These are phyloP conservation scores for Drosophila mettleri DNA, from an alignment of 2,888 invertebrate species.

Conservation along the genomic window DNA sequence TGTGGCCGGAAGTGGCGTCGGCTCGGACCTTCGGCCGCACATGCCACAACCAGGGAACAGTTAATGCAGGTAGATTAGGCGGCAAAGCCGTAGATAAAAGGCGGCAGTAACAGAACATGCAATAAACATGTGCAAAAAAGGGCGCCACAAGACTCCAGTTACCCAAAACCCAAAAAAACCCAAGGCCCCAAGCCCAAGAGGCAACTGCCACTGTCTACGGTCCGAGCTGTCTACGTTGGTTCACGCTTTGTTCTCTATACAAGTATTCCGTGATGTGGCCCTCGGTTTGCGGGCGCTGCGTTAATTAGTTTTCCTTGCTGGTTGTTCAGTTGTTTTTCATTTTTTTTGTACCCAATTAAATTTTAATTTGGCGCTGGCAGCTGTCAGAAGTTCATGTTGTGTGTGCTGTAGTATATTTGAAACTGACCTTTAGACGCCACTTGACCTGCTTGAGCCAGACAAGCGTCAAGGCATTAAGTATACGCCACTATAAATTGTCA, in stretches of 20 bases:
- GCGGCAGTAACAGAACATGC: slow-evolving; percentile 59
- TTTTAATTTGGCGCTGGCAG: slow-evolving; percentile 58
- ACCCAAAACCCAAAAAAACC: slow-evolving; percentile 6
- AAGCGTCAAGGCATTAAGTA: slow-evolving; percentile 60
- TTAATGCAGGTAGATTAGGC: slow-evolving; percentile 56
- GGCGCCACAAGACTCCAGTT: slow-evolving; percentile 13
- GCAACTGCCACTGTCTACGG: slow-evolving; percentile 33
- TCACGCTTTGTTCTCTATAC: slow-evolving; percentile 24
- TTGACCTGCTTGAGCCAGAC: slow-evolving; percentile 67
- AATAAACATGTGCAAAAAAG: slow-evolving; percentile 66
- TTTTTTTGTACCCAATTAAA: slow-evolving; percentile 47
- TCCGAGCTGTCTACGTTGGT: slow-evolving; percentile 16
- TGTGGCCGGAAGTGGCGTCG: slow-evolving; percentile 68
- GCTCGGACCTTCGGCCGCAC: slow-evolving; percentile 31
- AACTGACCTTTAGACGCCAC: slow-evolving; percentile 66
- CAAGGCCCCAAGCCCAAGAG: slow-evolving; percentile 31
- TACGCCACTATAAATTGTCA: slow-evolving; percentile 62
- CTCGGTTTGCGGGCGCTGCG: slow-evolving; percentile 45
- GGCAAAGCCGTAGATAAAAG: slow-evolving; percentile 57
- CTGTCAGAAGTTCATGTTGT: slow-evolving; percentile 35
- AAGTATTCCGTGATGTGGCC: slow-evolving; percentile 22
- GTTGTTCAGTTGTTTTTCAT: slow-evolving; percentile 17
- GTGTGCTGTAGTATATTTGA: slow-evolving; percentile 43
- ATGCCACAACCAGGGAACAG: slow-evolving; percentile 34
- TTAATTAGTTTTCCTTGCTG: slow-evolving; percentile 67